phyloP scores from a whole-genome alignment of 2,888 invertebrate species.

The Griposia aprilina region DNA sequence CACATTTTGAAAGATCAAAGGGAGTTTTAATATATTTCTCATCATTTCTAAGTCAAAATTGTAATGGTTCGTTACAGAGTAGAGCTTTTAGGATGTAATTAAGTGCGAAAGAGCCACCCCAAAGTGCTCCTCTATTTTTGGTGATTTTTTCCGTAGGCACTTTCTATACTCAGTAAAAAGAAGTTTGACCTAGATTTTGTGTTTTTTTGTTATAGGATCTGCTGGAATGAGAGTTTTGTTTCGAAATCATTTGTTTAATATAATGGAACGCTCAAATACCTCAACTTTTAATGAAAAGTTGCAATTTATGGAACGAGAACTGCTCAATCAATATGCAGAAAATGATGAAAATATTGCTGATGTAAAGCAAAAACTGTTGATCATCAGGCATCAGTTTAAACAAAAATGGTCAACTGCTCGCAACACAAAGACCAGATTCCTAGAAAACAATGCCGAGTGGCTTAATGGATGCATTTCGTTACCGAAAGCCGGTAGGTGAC shows the following conservation, averaged over 20 bases:
- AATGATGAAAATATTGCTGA: conserved; percentile 6
- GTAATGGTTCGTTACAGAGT: too few relatives aligned
- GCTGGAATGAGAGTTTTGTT: conserved; percentile 6
- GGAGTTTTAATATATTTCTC: too few relatives aligned
- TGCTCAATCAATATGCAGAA: conserved; percentile 9
- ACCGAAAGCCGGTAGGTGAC: conserved; percentile 9
- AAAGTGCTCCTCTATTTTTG: too few relatives aligned
- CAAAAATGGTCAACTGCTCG: conserved; percentile 16
- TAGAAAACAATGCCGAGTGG: conserved; percentile 19
- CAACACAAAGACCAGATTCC: conserved; percentile 13
- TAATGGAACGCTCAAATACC: not conserved
- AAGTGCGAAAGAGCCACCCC: too few relatives aligned
- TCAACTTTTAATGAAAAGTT: not conserved
- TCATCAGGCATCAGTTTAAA: conserved; percentile 3
- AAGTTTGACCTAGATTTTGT: not conserved
- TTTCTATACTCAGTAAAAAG: not conserved
- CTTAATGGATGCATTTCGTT: conserved; percentile 11
- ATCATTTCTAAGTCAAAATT: too few relatives aligned
- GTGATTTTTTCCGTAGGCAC: conserved; percentile 1
- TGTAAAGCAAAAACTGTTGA: not conserved
- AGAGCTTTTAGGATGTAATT: too few relatives aligned
- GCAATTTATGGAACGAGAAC: conserved; percentile 1
- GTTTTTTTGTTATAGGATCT: not conserved
- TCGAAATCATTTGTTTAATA: not conserved
- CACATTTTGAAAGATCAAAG: too few relatives aligned